Evolutionary conservation across 1,140 invertebrate genomes (phyloP).

Genomic region (Papilio polyxenes): DNA sequence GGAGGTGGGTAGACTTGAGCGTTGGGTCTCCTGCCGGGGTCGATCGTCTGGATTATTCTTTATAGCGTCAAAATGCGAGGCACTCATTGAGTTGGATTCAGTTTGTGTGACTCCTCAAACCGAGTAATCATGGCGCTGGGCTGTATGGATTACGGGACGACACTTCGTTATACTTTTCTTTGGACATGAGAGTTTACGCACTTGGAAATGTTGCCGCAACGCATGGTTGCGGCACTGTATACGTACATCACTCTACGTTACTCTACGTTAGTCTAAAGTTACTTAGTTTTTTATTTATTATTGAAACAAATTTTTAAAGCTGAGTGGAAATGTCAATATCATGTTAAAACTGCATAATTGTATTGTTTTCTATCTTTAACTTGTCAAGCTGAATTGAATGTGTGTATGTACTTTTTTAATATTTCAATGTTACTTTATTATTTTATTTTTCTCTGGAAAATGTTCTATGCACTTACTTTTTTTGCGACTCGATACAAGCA

Average conservation of each 20-base stretch:
- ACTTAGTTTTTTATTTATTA: too few species aligned
- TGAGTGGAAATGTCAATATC: too few species aligned
- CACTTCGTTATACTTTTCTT: conserved; percentile 52
- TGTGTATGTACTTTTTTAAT: too few species aligned
- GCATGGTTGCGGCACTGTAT: background rate
- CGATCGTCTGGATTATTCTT: conserved; percentile 73
- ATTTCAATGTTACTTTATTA: too few species aligned
- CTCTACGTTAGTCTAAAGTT: too few species aligned
- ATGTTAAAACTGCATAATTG: too few species aligned
- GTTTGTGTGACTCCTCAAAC: conserved; percentile 72
- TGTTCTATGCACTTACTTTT: background rate
- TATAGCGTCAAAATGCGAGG: conserved; percentile 74
- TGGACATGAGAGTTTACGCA: conserved; percentile 28
- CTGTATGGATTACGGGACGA: conserved; percentile 63
- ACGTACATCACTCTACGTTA: background rate
- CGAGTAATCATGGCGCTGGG: conserved; percentile 67
- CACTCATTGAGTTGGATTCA: conserved; percentile 74
- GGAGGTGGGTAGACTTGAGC: conserved; percentile 53
- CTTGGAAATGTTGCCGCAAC: background rate
- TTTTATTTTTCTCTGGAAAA: background rate
- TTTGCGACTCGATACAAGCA: background rate
- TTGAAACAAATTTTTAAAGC: too few species aligned
- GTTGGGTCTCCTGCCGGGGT: conserved; percentile 63
- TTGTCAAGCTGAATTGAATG: too few species aligned
- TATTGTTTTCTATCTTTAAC: too few species aligned